These are phyloP conservation scores for Lytechinus pictus DNA, from an alignment of 35 echinoderm and acorn worm genomes.

Conservation along the genomic window DNA sequence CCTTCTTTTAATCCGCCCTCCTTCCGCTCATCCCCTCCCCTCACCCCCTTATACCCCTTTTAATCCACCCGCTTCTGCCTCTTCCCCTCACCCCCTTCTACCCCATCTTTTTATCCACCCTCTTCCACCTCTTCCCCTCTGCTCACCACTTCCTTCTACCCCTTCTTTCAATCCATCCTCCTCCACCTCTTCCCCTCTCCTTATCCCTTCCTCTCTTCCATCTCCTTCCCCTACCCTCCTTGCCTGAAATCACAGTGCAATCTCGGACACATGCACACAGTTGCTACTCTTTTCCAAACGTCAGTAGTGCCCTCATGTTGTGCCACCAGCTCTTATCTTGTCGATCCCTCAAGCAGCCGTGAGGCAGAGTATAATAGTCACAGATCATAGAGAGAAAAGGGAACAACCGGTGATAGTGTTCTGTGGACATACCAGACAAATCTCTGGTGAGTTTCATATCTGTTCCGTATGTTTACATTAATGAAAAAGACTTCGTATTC, in stretches of 20 bases:
- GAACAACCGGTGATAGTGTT: background rate
- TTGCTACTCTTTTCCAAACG: background rate
- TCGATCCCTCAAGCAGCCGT: slow-evolving; percentile 59
- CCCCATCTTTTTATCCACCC: background rate
- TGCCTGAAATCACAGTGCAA: background rate
- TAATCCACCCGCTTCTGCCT: background rate
- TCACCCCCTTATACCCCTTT: background rate
- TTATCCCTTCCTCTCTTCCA: background rate
- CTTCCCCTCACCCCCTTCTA: background rate
- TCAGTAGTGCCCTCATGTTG: slow-evolving; percentile 47
- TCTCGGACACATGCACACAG: background rate
- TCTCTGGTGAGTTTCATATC: background rate
- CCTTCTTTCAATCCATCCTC: background rate
- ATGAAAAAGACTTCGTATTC: too few species aligned
- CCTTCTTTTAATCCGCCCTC: background rate
- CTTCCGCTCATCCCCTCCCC: background rate
- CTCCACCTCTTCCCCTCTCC: background rate
- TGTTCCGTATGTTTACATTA: background rate
- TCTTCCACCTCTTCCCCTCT: background rate
- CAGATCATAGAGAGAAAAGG: background rate
- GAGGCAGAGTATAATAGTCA: background rate
- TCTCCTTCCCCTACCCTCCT: background rate
- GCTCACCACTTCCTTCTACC: background rate
- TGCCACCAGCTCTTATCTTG: slow-evolving; percentile 54
- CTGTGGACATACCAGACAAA: background rate